These are phyloP conservation scores for Psylliodes chrysocephalus DNA, from an alignment of 2,888 invertebrate species.

Conservation along the genomic window DNA sequence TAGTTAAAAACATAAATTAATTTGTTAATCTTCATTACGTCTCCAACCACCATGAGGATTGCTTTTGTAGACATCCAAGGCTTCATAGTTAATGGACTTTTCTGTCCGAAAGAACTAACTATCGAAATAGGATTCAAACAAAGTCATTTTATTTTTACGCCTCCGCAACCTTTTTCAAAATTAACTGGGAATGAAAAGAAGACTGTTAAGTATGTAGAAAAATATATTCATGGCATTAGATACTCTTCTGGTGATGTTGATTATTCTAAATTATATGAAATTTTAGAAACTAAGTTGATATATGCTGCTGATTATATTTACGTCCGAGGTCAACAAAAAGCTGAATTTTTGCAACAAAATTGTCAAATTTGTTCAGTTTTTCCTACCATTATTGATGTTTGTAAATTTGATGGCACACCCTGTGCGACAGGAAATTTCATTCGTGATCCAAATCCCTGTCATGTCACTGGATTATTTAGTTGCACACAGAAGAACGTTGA, in stretches of 20 bases:
- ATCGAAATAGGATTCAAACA: background rate
- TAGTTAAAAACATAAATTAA: too few species aligned
- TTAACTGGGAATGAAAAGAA: background rate
- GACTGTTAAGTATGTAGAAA: background rate
- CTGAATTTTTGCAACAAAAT: background rate
- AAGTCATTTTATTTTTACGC: background rate
- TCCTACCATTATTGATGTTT: background rate
- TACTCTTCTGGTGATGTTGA: background rate
- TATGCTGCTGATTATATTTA: constrained; percentile 1
- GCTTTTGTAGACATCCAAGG: constrained; percentile 6
- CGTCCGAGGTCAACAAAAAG: constrained; percentile 1
- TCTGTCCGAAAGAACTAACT: background rate
- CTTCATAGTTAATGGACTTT: background rate
- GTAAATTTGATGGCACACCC: background rate
- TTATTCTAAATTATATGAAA: background rate
- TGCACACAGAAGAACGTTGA: background rate
- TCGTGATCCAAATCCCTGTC: background rate
- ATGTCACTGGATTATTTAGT: background rate
- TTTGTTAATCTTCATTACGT: background rate
- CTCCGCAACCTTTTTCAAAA: background rate
- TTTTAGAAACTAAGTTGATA: background rate
- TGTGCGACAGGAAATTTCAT: background rate
- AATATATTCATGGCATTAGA: background rate
- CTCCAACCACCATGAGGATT: background rate
- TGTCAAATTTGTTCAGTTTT: background rate